A percentile compares a stretch with the other conserved stretches of the same genome.
These are phyloP conservation scores for Agrotis ipsilon DNA, from an alignment of 2,888 invertebrate genomes.

Conservation along the genomic window DNA sequence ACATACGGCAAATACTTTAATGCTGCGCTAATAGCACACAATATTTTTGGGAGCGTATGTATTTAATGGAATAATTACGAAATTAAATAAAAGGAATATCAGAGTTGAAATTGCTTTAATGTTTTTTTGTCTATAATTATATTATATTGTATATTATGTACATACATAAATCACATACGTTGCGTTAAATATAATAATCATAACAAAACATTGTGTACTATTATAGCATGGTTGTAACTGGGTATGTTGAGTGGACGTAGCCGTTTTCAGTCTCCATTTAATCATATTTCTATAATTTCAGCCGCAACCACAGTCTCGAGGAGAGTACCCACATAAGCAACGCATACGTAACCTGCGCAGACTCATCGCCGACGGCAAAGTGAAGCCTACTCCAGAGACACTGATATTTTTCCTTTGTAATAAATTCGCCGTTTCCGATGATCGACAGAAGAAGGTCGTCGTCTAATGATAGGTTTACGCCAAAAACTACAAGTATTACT, in stretches of 20 bases:
- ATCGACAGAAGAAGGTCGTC: constrained; percentile 76
- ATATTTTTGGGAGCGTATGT: constrained; percentile 47
- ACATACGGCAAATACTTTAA: constrained; percentile 24
- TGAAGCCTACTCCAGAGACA: constrained; percentile 87
- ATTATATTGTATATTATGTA: constrained; percentile 50
- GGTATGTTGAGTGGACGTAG: constrained; percentile 42
- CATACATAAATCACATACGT: constrained; percentile 58
- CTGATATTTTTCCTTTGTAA: constrained; percentile 90
- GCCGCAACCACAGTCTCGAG: constrained; percentile 75
- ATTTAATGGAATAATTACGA: constrained; percentile 33
- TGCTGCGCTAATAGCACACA: constrained; percentile 62
- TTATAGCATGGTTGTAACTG: constrained; percentile 53
- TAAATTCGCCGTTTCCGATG: constrained; percentile 88
- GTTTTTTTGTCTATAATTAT: constrained; percentile 48
- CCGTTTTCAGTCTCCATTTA: constrained; percentile 47
- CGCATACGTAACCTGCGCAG: constrained; percentile 91
- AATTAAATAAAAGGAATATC: constrained; percentile 57
- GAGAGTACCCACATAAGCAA: constrained; percentile 92
- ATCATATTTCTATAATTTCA: constrained; percentile 63
- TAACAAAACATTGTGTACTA: constrained; percentile 60
- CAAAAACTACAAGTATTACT: constrained; percentile 66
- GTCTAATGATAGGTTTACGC: constrained; percentile 56
- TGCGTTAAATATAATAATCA: constrained; percentile 45
- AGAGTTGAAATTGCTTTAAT: constrained; percentile 61
- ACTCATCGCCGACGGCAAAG: constrained; percentile 86